These are phyloP conservation scores for Lutraria lutraria DNA, from an alignment of 2,888 invertebrate genomes.

Conservation along the genomic window DNA sequence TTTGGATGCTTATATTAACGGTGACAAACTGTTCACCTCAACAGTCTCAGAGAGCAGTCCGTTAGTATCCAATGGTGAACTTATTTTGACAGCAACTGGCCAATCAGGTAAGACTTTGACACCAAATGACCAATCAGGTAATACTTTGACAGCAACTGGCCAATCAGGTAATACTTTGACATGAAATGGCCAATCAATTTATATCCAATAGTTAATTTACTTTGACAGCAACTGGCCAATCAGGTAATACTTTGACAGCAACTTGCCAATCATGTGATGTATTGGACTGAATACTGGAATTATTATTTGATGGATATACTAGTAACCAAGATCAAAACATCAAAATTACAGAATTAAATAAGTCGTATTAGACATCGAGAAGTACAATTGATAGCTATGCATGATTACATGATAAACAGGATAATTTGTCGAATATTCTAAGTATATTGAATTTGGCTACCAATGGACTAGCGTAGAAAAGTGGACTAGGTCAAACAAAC, in stretches of 20 bases:
- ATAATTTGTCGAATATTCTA: not conserved
- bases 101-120: constrained; percentile 29
- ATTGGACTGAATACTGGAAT: too few species aligned
- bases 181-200: too few species aligned
- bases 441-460: too few species aligned
- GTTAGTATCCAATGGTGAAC: not conserved
- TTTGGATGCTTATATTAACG: constrained; percentile 32
- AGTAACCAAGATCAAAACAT: not conserved
- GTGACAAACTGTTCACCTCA: not conserved
- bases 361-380: not conserved
- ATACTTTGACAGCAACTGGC: too few species aligned
- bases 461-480: too few species aligned
- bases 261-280: too few species aligned
- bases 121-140: too few species aligned
- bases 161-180: too few species aligned
- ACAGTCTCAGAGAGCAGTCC: not conserved
- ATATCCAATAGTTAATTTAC: too few species aligned
- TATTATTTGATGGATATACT: too few species aligned
- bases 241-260: too few species aligned
- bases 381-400: not conserved
- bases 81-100: constrained; percentile 20
- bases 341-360: not conserved
- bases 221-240: too few species aligned
- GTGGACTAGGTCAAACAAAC: not conserved
- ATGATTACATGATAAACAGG: not conserved